phyloP scores from a whole-genome alignment of 2,113 vertebrate genomes.

The Vicugna pacos region DNA sequence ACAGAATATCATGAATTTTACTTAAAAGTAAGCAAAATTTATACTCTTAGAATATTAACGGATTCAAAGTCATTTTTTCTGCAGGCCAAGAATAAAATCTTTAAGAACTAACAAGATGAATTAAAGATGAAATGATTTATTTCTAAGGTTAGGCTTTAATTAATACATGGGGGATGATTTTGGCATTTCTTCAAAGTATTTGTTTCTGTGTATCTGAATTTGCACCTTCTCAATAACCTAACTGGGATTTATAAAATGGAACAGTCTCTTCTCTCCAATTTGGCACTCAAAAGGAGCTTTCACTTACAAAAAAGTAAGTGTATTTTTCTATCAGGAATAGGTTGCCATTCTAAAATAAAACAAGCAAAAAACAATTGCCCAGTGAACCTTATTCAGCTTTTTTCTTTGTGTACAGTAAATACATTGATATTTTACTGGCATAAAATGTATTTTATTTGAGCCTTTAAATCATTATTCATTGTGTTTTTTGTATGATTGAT shows the following conservation, averaged over 20 bases:
- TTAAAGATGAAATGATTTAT: conserved; percentile 62
- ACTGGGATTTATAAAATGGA: conserved; percentile 59
- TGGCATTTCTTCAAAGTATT: neutral
- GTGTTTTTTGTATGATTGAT: too few species aligned
- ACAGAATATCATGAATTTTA: conserved; percentile 10
- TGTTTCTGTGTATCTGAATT: conserved; percentile 9
- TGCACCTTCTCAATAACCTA: conserved; percentile 27
- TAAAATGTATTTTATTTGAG: conserved; percentile 28
- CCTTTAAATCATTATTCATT: conserved; percentile 50
- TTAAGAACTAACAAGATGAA: conserved; percentile 8
- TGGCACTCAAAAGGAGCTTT: neutral
- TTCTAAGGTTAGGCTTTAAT: conserved; percentile 58
- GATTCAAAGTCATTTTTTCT: conserved; percentile 57
- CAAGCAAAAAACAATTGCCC: neutral
- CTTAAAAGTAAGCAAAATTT: conserved; percentile 65
- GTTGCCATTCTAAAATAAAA: conserved; percentile 47
- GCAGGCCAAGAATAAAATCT: neutral
- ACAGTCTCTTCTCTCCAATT: conserved; percentile 26
- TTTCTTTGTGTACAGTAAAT: conserved; percentile 40
- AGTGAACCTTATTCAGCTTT: neutral
- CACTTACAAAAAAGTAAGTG: neutral
- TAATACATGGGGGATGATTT: conserved; percentile 40
- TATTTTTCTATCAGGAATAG: conserved; percentile 33
- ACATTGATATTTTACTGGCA: neutral
- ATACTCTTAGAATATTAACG: conserved; percentile 10